Conservation (phyloP, 30 jellyfish, hydroid and myxozoan species). For the Hydra vulgaris region DNA sequence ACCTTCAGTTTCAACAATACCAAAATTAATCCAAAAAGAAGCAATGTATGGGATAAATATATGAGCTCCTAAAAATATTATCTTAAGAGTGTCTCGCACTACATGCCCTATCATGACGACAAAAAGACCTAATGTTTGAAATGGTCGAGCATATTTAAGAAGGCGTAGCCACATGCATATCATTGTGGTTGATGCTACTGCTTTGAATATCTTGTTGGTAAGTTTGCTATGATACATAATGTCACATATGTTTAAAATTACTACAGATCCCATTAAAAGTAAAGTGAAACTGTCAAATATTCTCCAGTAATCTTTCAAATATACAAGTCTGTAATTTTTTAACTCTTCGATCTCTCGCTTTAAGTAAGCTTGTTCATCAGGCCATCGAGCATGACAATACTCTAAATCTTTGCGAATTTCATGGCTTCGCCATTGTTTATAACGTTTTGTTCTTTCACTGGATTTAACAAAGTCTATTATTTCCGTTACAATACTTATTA, state of each 20-base stretch:
- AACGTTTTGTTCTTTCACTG: slow-evolving; percentile 30
- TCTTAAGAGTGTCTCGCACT: slow-evolving; percentile 50
- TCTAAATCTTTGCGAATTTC: slow-evolving; percentile 56
- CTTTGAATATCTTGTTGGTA: slow-evolving; percentile 39
- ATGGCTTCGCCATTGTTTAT: slow-evolving; percentile 63
- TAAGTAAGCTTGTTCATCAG: slow-evolving; percentile 79
- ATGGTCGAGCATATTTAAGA: slow-evolving; percentile 85
- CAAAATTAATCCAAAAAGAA: slow-evolving; percentile 83
- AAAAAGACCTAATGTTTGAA: slow-evolving; percentile 76
- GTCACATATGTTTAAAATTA: slow-evolving; percentile 40
- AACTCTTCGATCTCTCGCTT: slow-evolving; percentile 67
- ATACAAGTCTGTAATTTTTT: slow-evolving; percentile 23
- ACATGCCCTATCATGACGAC: slow-evolving; percentile 83
- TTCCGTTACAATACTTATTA: slow-evolving; percentile 41
- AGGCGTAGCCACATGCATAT: slow-evolving; percentile 75
- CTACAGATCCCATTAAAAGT: slow-evolving; percentile 33
- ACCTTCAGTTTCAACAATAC: slow-evolving; percentile 48
- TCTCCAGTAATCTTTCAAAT: slow-evolving; percentile 85
- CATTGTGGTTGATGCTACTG: slow-evolving; percentile 56
- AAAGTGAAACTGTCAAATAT: slow-evolving; percentile 69
- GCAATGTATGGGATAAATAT: slow-evolving; percentile 90
- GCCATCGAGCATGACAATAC: slow-evolving; percentile 91
- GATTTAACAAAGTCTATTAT: slow-evolving; percentile 46
- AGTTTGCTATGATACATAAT: slow-evolving; percentile 18
- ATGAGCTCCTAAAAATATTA: slow-evolving; percentile 43